Evolutionary conservation across 1,140 invertebrate species (phyloP).

Genomic region (Drosophila athabasca): DNA sequence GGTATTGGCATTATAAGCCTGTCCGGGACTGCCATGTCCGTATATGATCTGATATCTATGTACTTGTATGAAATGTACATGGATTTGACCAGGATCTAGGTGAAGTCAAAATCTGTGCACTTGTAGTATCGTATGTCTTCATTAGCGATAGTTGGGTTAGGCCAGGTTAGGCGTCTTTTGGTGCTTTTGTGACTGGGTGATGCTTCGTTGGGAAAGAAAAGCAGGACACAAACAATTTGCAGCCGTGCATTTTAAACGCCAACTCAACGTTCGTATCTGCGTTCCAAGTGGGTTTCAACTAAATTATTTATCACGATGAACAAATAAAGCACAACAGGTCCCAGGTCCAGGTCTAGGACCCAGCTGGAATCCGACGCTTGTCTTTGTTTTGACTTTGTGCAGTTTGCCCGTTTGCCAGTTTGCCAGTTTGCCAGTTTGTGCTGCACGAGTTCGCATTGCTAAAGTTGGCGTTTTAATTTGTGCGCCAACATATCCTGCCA

Average conservation of each 20-base stretch:
- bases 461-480: constrained; percentile 53
- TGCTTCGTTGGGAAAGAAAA: not conserved
- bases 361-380: constrained; percentile 13
- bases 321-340: constrained; percentile 17
- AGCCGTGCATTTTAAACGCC: constrained; percentile 52
- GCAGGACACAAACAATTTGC: constrained; percentile 28
- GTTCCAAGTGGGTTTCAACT: constrained; percentile 49
- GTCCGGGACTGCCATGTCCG: too few species aligned
- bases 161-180: too few species aligned
- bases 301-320: constrained; percentile 64
- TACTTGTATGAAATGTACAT: too few species aligned
- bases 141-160: too few species aligned
- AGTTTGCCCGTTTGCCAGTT: constrained; percentile 16
- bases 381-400: constrained; percentile 52
- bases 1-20: too few species aligned
- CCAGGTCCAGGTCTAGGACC: too few species aligned
- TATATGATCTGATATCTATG: too few species aligned
- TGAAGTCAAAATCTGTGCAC: too few species aligned
- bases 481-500: constrained; percentile 24
- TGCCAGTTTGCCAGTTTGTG: constrained; percentile 1
- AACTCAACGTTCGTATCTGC: constrained; percentile 34
- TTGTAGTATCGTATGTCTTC: too few species aligned
- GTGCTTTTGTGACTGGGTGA: too few species aligned
- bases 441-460: not conserved
- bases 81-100: too few species aligned